Base-by-base conservation (phyloP, 2,888 invertebrate genomes). In the Hoplodrina ambigua region DNA sequence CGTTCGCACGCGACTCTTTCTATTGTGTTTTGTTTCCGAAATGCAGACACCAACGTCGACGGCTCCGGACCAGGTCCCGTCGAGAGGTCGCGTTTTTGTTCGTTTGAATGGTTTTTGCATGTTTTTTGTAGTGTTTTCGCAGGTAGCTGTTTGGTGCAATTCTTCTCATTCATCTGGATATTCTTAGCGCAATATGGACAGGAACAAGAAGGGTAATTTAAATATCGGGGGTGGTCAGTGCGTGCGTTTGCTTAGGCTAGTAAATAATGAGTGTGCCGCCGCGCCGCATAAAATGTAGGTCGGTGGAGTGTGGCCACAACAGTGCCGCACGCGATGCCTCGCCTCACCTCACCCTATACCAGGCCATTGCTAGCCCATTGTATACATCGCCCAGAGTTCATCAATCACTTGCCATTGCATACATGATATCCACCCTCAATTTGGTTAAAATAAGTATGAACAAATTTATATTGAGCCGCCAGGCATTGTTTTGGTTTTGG, bases 11-110 rank as follows among this genome's bases (percentile, higher is more conserved):
- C 92, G 93, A 91, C 91, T 93, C 91, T 93, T 93, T 94, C 94
- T 94, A 94, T 95, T 95, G 92, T 94, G 95, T 96, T 95, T 96
- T 96, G 95, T 96, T 95, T 94, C 95, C 94, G 80, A 94, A 95
- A 95, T 94, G 93, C 92, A 95, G 94, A 93, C 93, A 95, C 93
- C 93, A 92, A 94, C 92, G 88, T 91, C 92, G 94, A 90, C 92
- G 91, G 86, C 87, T 88, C 89, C 88, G 88, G 87, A 89, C 90
- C 93, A 88, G 92, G 91, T 90, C 92, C 92, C 92, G 89, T 86
- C 91, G 90, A 90, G 90, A 91, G 91, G 91, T 92, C 87, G 88
- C 88, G 90, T 94, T 95, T 95, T 95, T 94, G 91, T 92, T 91
- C 86, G 90, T 92, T 89, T 92, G 87, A 89, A 92, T 89, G 90